Percentiles rank a stretch among this genome's conserved stretches.
Conservation (phyloP, 30 jellyfish, hydroid and myxozoan species). For the Morbakka virulenta region DNA sequence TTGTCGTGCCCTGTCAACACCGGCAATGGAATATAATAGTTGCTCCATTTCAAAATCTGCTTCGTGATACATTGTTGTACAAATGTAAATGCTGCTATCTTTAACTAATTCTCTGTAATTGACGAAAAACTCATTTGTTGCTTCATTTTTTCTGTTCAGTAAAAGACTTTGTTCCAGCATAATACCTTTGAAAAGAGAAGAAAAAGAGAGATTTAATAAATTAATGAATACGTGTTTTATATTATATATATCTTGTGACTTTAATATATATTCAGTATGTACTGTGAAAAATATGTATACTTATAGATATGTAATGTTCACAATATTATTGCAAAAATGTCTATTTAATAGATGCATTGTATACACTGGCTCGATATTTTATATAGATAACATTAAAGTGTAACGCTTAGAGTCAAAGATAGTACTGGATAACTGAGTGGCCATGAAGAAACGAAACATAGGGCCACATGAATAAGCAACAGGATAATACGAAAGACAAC, state of each 20-base stretch:
- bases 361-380: too few species aligned
- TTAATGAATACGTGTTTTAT: background rate
- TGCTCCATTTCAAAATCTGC: constrained; percentile 92
- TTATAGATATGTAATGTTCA: too few species aligned
- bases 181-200: constrained; percentile 31
- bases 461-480: too few species aligned
- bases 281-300: background rate
- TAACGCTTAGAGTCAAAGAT: too few species aligned
- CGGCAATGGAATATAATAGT: constrained; percentile 69
- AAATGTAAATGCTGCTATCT: constrained; percentile 75
- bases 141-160: constrained; percentile 83
- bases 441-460: too few species aligned
- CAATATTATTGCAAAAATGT: too few species aligned
- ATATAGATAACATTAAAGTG: too few species aligned
- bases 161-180: constrained; percentile 83
- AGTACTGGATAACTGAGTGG: too few species aligned
- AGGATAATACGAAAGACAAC: too few species aligned
- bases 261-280: background rate
- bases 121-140: constrained; percentile 80
- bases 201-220: background rate
- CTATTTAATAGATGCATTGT: too few species aligned
- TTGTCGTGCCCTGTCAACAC: constrained; percentile 86
- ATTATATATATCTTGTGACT: background rate
- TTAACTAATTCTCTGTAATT: constrained; percentile 71
- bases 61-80: constrained; percentile 97